Evolutionary conservation across 2,113 vertebrate genomes (phyloP).

Genomic region (Lepisosteus osseus): DNA sequence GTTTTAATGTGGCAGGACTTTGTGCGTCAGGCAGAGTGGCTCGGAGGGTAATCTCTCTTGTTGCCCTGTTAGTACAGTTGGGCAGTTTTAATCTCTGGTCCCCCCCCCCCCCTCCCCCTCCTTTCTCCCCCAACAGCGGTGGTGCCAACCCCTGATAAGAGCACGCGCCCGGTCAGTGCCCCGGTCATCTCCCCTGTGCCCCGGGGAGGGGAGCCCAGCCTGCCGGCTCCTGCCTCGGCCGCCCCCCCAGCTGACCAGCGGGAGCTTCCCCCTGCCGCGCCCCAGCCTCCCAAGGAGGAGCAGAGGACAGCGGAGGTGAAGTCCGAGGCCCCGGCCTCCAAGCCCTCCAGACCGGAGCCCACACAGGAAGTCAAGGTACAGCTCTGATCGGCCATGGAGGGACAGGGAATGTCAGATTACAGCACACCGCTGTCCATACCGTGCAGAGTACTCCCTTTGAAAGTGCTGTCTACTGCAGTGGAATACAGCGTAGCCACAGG

Average conservation of each 20-base stretch:
- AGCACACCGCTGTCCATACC: background rate
- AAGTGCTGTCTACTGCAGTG: no score
- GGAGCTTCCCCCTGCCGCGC: slow-evolving; percentile 4
- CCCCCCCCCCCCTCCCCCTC: slow-evolving; percentile 8
- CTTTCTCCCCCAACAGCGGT: slow-evolving; percentile 57
- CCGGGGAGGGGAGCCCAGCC: slow-evolving; percentile 49
- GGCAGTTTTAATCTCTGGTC: background rate
- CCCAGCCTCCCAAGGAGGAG: slow-evolving; percentile 55
- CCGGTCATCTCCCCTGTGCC: slow-evolving; percentile 83
- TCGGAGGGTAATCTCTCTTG: background rate
- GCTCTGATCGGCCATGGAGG: no score
- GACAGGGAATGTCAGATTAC: background rate
- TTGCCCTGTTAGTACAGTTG: background rate
- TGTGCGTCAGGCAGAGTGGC: no score
- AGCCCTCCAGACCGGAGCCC: slow-evolving; percentile 51
- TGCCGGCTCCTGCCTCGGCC: slow-evolving; percentile 42
- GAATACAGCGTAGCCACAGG: no score
- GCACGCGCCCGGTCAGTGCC: slow-evolving; percentile 84
- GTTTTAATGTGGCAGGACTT: no score
- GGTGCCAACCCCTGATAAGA: slow-evolving; percentile 80
- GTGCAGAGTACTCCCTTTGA: no score
- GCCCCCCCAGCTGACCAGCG: slow-evolving; percentile 11
- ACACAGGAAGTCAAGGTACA: slow-evolving; percentile 75
- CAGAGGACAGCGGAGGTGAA: slow-evolving; percentile 59
- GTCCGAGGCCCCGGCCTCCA: slow-evolving; percentile 49